Evolutionary conservation across 35 echinoderm and acorn worm genomes (phyloP), one percentile per base, ranked within the genome.

Genomic region (Ophiothrix spiculata): DNA sequence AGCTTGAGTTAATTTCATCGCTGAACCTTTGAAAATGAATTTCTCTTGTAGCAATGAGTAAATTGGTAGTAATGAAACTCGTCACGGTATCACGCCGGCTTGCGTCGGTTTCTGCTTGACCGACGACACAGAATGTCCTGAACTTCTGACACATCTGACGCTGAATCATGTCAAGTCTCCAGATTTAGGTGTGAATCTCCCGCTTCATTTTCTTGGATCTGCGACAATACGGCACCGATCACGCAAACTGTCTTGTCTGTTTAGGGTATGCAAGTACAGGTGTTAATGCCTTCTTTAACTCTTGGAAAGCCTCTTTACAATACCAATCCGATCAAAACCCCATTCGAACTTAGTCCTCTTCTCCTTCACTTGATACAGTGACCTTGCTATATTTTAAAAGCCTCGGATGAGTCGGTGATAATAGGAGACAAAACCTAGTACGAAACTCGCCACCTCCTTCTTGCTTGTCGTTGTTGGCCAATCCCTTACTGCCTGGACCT

Each of bases 161-260:
- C n/a, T n/a, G n/a, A n/a, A n/a, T n/a, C n/a, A n/a, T n/a, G n/a
- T n/a, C n/a, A n/a, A n/a, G n/a, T n/a, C n/a, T n/a, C n/a, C n/a
- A n/a, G n/a, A n/a, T n/a, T n/a, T n/a, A n/a, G n/a, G n/a, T n/a
- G n/a, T n/a, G n/a, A n/a, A n/a, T n/a, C n/a, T n/a, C n/a, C n/a
- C n/a, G n/a, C n/a, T 3, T 89, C 75, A 28, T 49, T 79, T 19
- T 37, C 21, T 28, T 83, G 87, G 0, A 89, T 36, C 64, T 89
- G 87, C 0, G 77, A 63, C 0, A 89, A 37, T 32, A 40, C 77
- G 0, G 79, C 87, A 10, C 87, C 87, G 32, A 89, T 83, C 15
- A 33, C 87, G 1, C 34, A 14, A 37, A 56, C 36, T 14, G 79
- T 75, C 0, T 64, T 80, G 33, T 89, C 87, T 10, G 80, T 45